A percentile compares a stretch with the other conserved stretches of the same genome.
Conservation (phyloP, 2,113 vertebrate genomes). For the Rhynchomys soricoides region DNA sequence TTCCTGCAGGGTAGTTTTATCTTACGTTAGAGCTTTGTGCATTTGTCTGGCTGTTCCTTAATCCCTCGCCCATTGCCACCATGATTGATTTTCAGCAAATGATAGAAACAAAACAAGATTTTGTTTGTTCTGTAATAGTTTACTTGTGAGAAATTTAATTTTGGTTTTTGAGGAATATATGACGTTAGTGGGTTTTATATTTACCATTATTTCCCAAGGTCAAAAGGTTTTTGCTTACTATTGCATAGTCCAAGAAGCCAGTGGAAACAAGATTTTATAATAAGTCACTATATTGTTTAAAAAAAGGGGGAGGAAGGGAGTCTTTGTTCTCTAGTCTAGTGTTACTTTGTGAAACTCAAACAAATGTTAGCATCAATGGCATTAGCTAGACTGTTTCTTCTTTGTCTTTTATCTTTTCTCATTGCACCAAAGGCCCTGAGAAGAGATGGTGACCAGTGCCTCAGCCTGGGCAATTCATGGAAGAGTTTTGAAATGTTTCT, state of each 20-base stretch:
- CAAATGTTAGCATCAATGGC: not conserved
- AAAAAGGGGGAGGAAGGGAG: not conserved
- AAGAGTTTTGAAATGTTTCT: slow-evolving; percentile 38
- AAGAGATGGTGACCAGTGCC: not conserved
- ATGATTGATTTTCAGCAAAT: slow-evolving; percentile 63
- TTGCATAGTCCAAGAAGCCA: slow-evolving; percentile 51
- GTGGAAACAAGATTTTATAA: slow-evolving; percentile 5
- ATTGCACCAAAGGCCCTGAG: not conserved
- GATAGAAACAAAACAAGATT: slow-evolving; percentile 70
- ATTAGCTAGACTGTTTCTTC: not conserved
- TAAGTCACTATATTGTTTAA: slow-evolving; percentile 18
- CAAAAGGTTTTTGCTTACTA: not conserved
- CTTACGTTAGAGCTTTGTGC: slow-evolving; percentile 69
- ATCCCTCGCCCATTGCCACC: slow-evolving; percentile 7
- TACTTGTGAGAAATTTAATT: slow-evolving; percentile 58
- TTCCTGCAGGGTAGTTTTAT: slow-evolving; percentile 58
- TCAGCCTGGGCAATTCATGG: not conserved
- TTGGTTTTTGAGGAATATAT: slow-evolving; percentile 61
- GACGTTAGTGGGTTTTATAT: slow-evolving; percentile 58
- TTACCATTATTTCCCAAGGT: slow-evolving; percentile 44
- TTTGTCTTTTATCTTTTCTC: not conserved
- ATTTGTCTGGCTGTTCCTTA: slow-evolving; percentile 68
- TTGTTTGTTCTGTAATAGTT: slow-evolving; percentile 75
- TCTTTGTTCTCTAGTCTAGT: slow-evolving; percentile 40
- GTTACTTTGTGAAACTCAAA: slow-evolving; percentile 62